Evolutionary conservation across 2,113 vertebrate genomes (phyloP).

Genomic region (Carollia perspicillata): DNA sequence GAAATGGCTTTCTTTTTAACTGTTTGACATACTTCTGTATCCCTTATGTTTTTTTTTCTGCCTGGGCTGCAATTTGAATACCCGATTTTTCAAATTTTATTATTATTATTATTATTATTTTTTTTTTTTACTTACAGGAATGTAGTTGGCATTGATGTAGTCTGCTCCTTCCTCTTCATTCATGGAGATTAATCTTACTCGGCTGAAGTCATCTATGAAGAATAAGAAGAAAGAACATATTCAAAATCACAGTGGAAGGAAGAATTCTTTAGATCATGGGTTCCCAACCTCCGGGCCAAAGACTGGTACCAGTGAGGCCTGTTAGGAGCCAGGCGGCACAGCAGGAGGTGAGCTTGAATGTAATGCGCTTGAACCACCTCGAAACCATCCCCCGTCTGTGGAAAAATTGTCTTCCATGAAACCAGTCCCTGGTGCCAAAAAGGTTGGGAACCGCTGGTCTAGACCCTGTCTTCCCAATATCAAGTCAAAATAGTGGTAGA

Average conservation of each 20-base stretch:
- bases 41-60: background rate
- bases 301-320: no score
- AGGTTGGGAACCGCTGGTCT: no score
- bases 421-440: no score
- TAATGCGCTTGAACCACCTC: no score
- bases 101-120: background rate
- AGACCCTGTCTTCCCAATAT: background rate
- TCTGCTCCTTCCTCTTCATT: conserved; percentile 95
- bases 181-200: conserved; percentile 92
- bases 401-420: no score
- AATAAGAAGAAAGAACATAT: background rate
- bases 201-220: conserved; percentile 93
- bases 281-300: no score
- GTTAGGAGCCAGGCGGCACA: no score
- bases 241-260: background rate
- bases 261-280: background rate
- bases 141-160: conserved; percentile 98
- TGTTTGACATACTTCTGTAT: fast-evolving
- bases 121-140: conserved; percentile 87
- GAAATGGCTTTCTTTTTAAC: background rate
- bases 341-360: no score
- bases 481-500: background rate
- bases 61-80: background rate
- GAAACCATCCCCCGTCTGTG: no score
- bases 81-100: background rate